Conservation (phyloP, 1,140 invertebrate genomes). For the Yoshiicerus persimilis region DNA sequence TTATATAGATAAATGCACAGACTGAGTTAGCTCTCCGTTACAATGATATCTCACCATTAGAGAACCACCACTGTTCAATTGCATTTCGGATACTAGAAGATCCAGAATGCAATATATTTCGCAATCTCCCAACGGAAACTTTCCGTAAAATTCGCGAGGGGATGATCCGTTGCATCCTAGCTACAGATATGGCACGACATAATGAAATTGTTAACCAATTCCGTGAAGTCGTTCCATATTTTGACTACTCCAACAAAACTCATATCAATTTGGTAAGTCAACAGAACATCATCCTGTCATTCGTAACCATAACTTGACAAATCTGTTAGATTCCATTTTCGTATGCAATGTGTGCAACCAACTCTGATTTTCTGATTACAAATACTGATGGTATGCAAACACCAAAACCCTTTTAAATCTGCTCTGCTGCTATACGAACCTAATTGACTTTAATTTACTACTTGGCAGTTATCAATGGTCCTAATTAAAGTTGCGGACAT, state of each 20-base stretch:
- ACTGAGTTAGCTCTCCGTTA: conserved; percentile 82
- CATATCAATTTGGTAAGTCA: conserved; percentile 75
- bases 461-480: conserved; percentile 75
- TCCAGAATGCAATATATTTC: conserved; percentile 75
- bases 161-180: conserved; percentile 79
- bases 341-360: neutral
- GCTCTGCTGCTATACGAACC: neutral
- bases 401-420: neutral
- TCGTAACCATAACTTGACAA: neutral
- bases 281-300: neutral
- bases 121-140: conserved; percentile 64
- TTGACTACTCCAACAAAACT: conserved; percentile 72
- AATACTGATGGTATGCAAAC: neutral
- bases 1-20: conserved; percentile 74
- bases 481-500: conserved; percentile 86
- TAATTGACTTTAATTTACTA: neutral
- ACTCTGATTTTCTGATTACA: too few species aligned
- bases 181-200: conserved; percentile 81
- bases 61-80: conserved; percentile 87
- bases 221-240: conserved; percentile 67
- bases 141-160: conserved; percentile 71
- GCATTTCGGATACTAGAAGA: conserved; percentile 78
- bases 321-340: neutral
- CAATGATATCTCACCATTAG: conserved; percentile 85
- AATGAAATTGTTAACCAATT: conserved; percentile 82